Conservation (phyloP, 2,113 vertebrate species). For the Siniperca knerii region DNA sequence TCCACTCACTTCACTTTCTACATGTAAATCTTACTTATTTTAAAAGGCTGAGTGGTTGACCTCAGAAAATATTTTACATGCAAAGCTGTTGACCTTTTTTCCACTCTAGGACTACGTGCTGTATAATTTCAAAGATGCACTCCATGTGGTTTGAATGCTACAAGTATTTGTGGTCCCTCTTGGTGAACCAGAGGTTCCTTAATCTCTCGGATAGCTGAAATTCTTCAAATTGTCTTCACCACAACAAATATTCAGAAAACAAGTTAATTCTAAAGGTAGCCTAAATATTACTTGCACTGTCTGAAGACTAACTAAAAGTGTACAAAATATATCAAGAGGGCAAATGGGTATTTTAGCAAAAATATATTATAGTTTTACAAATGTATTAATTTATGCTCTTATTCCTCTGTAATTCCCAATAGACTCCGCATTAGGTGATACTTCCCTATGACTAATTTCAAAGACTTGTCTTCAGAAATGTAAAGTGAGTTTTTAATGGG, state of each 20-base stretch:
- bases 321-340: not conserved
- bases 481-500: constrained; percentile 4
- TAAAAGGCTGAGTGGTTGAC: constrained; percentile 36
- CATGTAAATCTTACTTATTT: constrained; percentile 25
- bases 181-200: constrained; percentile 41
- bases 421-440: not conserved
- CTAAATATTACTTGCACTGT: constrained; percentile 7
- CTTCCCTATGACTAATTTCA: constrained; percentile 10
- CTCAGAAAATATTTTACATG: constrained; percentile 5
- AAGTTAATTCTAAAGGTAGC: not conserved
- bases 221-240: constrained; percentile 1
- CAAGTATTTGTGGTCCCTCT: constrained; percentile 47
- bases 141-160: constrained; percentile 51
- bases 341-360: not conserved
- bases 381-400: not conserved
- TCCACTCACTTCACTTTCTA: constrained; percentile 5
- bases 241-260: not conserved
- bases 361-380: not conserved
- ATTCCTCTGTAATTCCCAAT: not conserved
- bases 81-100: constrained; percentile 36
- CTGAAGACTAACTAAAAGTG: not conserved
- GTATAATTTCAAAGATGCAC: constrained; percentile 51
- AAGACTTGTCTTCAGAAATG: not conserved
- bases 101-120: constrained; percentile 8
- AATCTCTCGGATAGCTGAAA: constrained; percentile 20